Percentiles rank a stretch among this genome's conserved stretches.
These are phyloP conservation scores for Bombylius major DNA, from an alignment of 2,888 invertebrate species.

Conservation along the genomic window DNA sequence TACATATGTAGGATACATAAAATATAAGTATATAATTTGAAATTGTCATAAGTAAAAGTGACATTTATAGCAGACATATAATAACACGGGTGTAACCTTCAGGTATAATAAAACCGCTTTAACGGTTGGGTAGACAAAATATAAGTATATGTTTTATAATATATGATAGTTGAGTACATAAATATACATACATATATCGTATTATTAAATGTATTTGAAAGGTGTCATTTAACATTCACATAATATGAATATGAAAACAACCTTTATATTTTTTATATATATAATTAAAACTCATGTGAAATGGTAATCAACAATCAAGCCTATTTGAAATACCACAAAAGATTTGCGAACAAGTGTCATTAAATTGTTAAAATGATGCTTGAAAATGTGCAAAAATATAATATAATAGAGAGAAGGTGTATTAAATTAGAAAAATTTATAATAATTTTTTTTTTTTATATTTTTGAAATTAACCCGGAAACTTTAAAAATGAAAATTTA, in stretches of 20 bases:
- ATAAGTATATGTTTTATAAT: background rate
- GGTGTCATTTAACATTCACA: background rate
- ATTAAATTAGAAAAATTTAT: too few species aligned
- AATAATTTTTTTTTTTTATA: too few species aligned
- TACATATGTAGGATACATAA: background rate
- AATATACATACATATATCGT: too few species aligned
- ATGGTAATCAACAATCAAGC: background rate
- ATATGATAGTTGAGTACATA: too few species aligned
- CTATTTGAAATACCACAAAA: background rate
- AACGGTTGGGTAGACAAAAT: background rate
- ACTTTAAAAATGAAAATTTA: too few species aligned
- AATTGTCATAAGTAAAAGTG: conserved; percentile 4
- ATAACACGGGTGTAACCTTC: conserved; percentile 4
- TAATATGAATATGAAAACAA: background rate
- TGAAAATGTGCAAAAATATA: too few species aligned
- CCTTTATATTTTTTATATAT: background rate
- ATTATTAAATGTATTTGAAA: background rate
- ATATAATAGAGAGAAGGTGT: too few species aligned
- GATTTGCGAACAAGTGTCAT: too few species aligned
- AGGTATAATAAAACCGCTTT: conserved; percentile 2
- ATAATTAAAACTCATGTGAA: background rate
- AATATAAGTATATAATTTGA: background rate
- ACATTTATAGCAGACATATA: conserved; percentile 3
- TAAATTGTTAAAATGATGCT: too few species aligned
- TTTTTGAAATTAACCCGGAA: too few species aligned